Percentiles rank a stretch among this genome's conserved stretches.
Conservation (phyloP, 1,140 invertebrate species). For the Megalonaias nervosa region DNA sequence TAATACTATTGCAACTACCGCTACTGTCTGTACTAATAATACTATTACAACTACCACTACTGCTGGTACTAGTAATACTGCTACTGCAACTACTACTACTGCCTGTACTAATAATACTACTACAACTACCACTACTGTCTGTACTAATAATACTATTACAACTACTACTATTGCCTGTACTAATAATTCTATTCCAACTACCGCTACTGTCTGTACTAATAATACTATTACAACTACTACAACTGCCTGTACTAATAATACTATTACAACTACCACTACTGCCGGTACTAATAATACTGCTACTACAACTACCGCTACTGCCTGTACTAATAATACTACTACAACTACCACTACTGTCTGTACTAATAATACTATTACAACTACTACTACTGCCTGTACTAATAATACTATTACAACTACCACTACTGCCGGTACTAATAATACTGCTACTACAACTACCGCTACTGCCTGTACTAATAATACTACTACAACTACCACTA, state of each 20-base stretch:
- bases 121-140: conserved; percentile 17
- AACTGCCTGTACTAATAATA: no score
- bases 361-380: neutral
- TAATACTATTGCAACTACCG: no score
- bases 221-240: no score
- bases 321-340: conserved; percentile 6
- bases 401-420: no score
- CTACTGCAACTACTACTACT: no score
- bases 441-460: neutral
- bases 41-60: no score
- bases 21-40: no score
- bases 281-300: conserved; percentile 7
- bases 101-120: no score
- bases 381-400: neutral
- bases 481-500: conserved; percentile 7
- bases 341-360: neutral
- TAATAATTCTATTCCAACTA: no score
- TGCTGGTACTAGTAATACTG: no score
- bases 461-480: neutral
- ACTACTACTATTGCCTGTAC: no score
- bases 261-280: conserved; percentile 17
- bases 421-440: neutral
- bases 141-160: conserved; percentile 9
- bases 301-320: conserved; percentile 5
- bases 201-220: no score